A percentile compares a stretch with the other conserved stretches of the same genome.
Evolutionary conservation across 2,113 vertebrate genomes (phyloP).

Genomic region (Alaudala cheleensis): DNA sequence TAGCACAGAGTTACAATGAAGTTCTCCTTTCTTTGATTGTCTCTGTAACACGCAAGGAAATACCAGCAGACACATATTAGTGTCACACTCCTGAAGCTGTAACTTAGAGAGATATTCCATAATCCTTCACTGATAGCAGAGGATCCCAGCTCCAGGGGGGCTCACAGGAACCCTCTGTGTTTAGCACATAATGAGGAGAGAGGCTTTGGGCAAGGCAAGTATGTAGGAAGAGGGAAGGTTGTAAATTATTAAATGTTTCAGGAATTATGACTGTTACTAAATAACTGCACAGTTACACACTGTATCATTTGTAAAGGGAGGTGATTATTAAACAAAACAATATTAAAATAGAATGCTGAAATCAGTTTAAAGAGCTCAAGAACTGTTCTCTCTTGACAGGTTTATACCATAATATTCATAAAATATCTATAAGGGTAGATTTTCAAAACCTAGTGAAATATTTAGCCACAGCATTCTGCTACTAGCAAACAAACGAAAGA

Average conservation of each 20-base stretch:
- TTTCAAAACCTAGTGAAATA: neutral
- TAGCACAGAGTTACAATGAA: neutral
- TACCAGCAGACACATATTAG: neutral
- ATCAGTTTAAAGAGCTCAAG: neutral
- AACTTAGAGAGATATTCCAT: neutral
- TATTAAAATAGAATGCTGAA: neutral
- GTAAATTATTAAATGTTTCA: neutral
- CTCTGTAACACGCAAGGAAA: neutral
- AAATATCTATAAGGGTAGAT: neutral
- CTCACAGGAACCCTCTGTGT: neutral
- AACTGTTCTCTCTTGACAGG: neutral
- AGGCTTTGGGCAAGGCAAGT: neutral
- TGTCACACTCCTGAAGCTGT: neutral
- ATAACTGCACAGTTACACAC: neutral
- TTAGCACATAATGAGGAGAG: neutral
- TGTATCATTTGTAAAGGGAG: neutral
- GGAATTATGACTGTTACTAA: neutral
- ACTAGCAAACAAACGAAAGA: neutral
- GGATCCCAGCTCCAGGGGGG: neutral
- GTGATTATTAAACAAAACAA: neutral
- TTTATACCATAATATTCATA: neutral
- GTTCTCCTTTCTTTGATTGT: neutral
- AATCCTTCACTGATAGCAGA: neutral
- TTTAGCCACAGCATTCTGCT: neutral
- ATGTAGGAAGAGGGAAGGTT: neutral